These are phyloP conservation scores for Tribolium madens DNA, from an alignment of 1,140 invertebrate genomes.

Conservation along the genomic window DNA sequence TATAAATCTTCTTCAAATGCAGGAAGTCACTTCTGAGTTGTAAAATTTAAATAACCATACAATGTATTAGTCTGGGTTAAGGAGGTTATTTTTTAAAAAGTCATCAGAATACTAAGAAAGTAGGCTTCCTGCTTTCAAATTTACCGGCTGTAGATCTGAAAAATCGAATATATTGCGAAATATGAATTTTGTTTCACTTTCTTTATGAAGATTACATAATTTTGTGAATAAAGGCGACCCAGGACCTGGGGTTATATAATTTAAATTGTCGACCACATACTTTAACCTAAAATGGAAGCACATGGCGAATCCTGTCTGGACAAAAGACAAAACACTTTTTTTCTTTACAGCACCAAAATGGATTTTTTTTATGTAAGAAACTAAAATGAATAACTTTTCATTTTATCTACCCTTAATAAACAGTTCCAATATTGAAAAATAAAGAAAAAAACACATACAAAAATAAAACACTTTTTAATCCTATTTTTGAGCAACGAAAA, in stretches of 20 bases:
- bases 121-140: constrained; percentile 28
- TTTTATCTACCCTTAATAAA: no score
- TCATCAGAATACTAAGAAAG: constrained; percentile 7
- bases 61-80: no score
- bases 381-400: no score
- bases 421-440: no score
- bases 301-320: no score
- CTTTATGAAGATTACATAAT: constrained; percentile 14
- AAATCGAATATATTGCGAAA: constrained; percentile 31
- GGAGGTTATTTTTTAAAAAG: background rate
- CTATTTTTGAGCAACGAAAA: no score
- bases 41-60: no score
- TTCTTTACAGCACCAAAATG: no score
- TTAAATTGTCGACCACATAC: constrained; percentile 11
- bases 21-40: background rate
- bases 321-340: no score
- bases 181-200: constrained; percentile 35
- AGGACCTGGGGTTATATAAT: constrained; percentile 6
- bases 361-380: no score
- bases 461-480: no score
- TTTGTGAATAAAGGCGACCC: constrained; percentile 28
- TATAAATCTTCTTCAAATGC: background rate
- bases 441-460: no score
- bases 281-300: background rate
- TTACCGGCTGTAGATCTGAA: constrained; percentile 8